Evolutionary conservation across 2,888 invertebrate genomes (phyloP), one percentile per base, ranked within the genome.

Genomic region (Tenthredo distinguenda): DNA sequence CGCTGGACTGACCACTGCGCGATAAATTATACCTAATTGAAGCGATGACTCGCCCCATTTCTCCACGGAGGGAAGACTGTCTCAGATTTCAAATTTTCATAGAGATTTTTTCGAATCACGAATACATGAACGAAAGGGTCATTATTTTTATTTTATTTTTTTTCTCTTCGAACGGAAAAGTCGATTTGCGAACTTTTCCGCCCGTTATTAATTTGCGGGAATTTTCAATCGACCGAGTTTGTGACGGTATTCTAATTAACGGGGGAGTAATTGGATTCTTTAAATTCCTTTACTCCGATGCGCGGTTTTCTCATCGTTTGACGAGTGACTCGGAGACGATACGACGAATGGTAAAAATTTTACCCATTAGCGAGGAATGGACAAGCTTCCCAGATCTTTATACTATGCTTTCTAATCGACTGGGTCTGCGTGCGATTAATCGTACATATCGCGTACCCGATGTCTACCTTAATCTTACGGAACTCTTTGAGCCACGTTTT

Each of bases 401-500:
- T 50, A 50, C 6, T 4, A 6, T n/a, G 18, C 5, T 55, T n/a
- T 55, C 7, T 55, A 55, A 50, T n/a, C 2, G 55, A 55, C 18
- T 55, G 55, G 4, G 2, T 50, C n/a, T 55, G 18, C 15, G 18
- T 18, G 50, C 50, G 50, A 50, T 50, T 50, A 50, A 50, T 50
- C 3, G 50, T 50, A 62, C 62, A 12, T 26, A 62, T 31, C 12
- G 4, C 12, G 34, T 31, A 10, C 34, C 18, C 6, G 6, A n/a
- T 55, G 18, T 55, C 18, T 34, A 68, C 15, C 18, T 68, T 34
- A 18, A 74, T 74, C 74, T 43, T 12, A 9, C 26, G 74, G 74
- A 74, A 74, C 26, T 43, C 3, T 43, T 74, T 12, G 43, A 43
- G 43, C 26, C 10, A 74, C 74, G 74, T 74, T 43, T 43, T 74